Evolutionary conservation across 2,113 vertebrate species (phyloP).

Genomic region (Protobothrops flavoviridis): DNA sequence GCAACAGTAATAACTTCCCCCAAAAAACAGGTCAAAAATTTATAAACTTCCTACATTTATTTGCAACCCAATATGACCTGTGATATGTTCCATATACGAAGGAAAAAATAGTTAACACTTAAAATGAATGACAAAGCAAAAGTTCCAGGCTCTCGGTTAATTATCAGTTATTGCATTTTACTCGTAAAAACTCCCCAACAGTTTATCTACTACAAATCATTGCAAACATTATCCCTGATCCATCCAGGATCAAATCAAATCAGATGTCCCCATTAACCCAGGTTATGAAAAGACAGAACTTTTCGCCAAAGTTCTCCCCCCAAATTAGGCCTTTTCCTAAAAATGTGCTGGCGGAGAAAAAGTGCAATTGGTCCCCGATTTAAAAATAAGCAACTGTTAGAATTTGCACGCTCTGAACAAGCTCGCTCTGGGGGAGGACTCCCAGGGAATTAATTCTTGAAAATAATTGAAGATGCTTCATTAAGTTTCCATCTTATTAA

Average conservation of each 20-base stretch:
- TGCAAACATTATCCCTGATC: background rate
- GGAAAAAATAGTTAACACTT: no score
- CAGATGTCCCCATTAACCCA: background rate
- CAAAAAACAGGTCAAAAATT: no score
- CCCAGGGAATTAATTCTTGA: background rate
- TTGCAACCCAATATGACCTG: no score
- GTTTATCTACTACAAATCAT: background rate
- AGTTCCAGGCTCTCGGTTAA: no score
- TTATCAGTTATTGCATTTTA: background rate
- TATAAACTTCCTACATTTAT: no score
- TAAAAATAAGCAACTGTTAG: background rate
- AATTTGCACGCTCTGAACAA: background rate
- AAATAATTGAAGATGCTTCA: background rate
- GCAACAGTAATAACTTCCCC: no score
- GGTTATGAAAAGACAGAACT: background rate
- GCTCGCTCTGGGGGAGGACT: background rate
- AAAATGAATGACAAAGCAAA: no score
- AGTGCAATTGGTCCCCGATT: background rate
- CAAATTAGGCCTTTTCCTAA: background rate
- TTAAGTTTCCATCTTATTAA: slow-evolving; percentile 10
- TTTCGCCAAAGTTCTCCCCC: background rate
- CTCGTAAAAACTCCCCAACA: background rate
- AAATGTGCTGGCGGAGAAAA: background rate
- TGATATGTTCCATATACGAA: no score
- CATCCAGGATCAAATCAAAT: background rate